phyloP scores from a whole-genome alignment of 2,888 invertebrate genomes.

The Neuroscelio doddi region DNA sequence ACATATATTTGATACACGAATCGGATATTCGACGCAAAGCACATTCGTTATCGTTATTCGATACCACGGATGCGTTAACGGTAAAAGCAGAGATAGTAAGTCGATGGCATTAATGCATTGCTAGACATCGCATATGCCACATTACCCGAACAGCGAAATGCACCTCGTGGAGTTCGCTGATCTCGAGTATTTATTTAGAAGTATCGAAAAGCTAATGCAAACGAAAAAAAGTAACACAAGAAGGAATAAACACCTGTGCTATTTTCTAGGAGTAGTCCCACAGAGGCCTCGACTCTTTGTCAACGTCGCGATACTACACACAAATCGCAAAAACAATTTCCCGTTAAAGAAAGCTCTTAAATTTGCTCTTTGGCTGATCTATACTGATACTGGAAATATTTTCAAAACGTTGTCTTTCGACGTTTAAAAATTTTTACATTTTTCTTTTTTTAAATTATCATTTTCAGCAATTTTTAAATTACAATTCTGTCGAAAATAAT shows the following conservation, averaged over 20 bases:
- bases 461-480: too few relatives aligned
- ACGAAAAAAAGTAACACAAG: conserved; percentile 27
- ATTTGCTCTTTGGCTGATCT: conserved; percentile 45
- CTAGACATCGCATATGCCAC: conserved; percentile 29
- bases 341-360: conserved; percentile 37
- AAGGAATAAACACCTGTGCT: conserved; percentile 36
- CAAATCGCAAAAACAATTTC: conserved; percentile 35
- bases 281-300: conserved; percentile 33
- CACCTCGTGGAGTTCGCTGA: conserved; percentile 24
- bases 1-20: background rate
- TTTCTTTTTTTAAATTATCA: too few relatives aligned
- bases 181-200: conserved; percentile 34
- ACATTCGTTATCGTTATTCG: conserved; percentile 38
- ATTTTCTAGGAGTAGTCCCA: conserved; percentile 30
- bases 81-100: conserved; percentile 9
- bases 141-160: conserved; percentile 8
- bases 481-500: too few relatives aligned
- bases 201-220: conserved; percentile 28
- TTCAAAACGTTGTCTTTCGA: too few relatives aligned
- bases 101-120: conserved; percentile 32
- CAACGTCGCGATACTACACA: conserved; percentile 23
- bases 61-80: conserved; percentile 25
- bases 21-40: conserved; percentile 13
- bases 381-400: conserved; percentile 25
- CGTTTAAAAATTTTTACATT: too few relatives aligned